A percentile compares a stretch with the other conserved stretches of the same genome.
Conservation (phyloP, 1,140 invertebrate genomes). For the Cherax destructor region DNA sequence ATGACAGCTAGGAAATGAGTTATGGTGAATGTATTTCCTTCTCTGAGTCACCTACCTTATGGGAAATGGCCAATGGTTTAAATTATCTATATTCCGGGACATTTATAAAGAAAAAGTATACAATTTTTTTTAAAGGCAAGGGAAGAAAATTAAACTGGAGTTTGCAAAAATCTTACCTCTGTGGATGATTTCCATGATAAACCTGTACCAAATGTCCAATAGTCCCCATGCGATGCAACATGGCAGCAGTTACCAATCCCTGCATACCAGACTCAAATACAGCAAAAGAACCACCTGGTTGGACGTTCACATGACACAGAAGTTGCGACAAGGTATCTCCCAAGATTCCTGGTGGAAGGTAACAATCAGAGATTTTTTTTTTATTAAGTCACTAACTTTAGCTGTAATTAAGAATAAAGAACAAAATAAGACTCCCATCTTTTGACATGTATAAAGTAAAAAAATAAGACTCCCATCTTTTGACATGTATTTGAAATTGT, state of each 20-base stretch:
- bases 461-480: too few relatives aligned
- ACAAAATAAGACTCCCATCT: too few relatives aligned
- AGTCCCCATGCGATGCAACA: constrained; percentile 82
- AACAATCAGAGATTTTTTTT: not conserved
- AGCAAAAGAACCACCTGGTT: constrained; percentile 85
- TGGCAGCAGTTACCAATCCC: constrained; percentile 87
- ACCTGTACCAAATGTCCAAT: constrained; percentile 84
- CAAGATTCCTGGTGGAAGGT: constrained; percentile 78
- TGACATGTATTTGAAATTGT: too few relatives aligned
- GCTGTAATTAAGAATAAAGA: not conserved
- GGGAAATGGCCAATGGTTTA: too few relatives aligned
- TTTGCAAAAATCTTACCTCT: constrained; percentile 79
- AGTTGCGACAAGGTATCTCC: constrained; percentile 92
- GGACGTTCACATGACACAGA: constrained; percentile 86
- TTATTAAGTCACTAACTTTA: not conserved
- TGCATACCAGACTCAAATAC: constrained; percentile 91
- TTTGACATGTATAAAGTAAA: too few relatives aligned
- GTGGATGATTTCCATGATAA: constrained; percentile 86
- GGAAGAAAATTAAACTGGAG: too few relatives aligned
- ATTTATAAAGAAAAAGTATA: too few relatives aligned
- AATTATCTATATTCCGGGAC: too few relatives aligned
- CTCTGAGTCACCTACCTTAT: too few relatives aligned
- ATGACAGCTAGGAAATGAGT: too few relatives aligned
- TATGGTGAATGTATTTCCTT: too few relatives aligned
- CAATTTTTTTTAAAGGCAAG: too few relatives aligned